Evolutionary conservation across 2,797 vertebrate species (phyloP), one percentile per base, ranked within the genome.

Genomic region (Falco biarmicus): DNA sequence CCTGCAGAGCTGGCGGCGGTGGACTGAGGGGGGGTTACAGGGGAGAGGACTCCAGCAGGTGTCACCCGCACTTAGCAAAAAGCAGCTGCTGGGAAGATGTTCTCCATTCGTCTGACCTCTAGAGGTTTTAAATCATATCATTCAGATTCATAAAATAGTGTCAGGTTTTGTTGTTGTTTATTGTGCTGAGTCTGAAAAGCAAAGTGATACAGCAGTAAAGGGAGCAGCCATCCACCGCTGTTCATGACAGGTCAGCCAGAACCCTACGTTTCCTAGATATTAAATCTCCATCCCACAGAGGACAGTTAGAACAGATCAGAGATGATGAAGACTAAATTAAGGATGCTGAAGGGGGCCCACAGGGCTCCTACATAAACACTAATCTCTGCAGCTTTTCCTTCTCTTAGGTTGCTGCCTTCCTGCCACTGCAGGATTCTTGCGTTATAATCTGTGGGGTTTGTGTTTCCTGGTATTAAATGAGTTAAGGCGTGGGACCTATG

Each of bases 1-100:
- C 68, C 70, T 59, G 54, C 71, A 34, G 82, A 74, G 37, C 18
- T 4, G 66, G 26, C 7, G 0, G 21, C 13, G 81, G 39, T 59
- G 84, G 79, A 54, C 37, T 6, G 2, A 47, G 69, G 53, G 29
- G 45, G 73, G 34, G 22, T 28, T 26, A 8, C 22, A 13, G 21
- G 59, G 63, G 8, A 39, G 45, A 51, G n/a, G 60, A 61, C 15
- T 74, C 96, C 97, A 91, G 97, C 91, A 98, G 97, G 79, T 95
- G 95, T 96, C 96, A 97, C 94, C 28, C 70, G 93, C 91, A 86
- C 45, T 80, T 70, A 96, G 95, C 77, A 25, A 74, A 94, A 92
- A 4, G 48, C 26, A 2, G 74, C 59, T 31, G 83, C 75, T 32
- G 74, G 60, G 31, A 56, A 13, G 50, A 48, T 18, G 84, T 60